These are phyloP conservation scores for Perca fluviatilis DNA, from an alignment of 2,113 vertebrate genomes.

Conservation along the genomic window DNA sequence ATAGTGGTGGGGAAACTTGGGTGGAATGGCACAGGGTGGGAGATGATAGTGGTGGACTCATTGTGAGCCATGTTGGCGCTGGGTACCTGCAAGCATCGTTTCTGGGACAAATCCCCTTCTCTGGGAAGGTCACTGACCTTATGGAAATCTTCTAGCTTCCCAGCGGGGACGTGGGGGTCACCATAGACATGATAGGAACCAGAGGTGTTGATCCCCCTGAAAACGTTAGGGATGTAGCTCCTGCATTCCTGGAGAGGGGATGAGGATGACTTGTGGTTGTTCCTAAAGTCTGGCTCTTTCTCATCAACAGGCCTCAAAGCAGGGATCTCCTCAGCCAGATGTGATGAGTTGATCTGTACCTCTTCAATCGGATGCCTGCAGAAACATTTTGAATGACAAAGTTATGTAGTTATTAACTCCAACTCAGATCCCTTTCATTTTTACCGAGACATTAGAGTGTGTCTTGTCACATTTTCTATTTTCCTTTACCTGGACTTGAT, in stretches of 20 bases:
- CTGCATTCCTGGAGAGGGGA: slow-evolving; percentile 83
- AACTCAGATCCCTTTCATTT: slow-evolving; percentile 5
- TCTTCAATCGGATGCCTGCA: slow-evolving; percentile 64
- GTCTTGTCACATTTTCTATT: neutral
- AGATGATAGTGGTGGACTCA: slow-evolving; percentile 59
- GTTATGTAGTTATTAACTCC: neutral
- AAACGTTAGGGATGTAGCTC: slow-evolving; percentile 86
- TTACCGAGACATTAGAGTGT: neutral
- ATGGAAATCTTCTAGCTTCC: slow-evolving; percentile 84
- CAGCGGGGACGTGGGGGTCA: slow-evolving; percentile 83
- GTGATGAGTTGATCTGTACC: slow-evolving; percentile 37
- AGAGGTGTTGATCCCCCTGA: slow-evolving; percentile 90
- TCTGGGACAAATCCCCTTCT: slow-evolving; percentile 82
- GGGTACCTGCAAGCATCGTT: slow-evolving; percentile 79
- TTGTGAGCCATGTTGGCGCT: slow-evolving; percentile 76
- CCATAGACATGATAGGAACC: slow-evolving; percentile 91
- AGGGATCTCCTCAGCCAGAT: slow-evolving; percentile 80
- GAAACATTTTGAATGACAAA: slow-evolving; percentile 16
- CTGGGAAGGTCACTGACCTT: slow-evolving; percentile 81
- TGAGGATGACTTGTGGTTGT: slow-evolving; percentile 68
- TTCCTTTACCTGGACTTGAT: slow-evolving; percentile 92
- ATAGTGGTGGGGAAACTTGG: slow-evolving; percentile 40
- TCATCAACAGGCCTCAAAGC: slow-evolving; percentile 82
- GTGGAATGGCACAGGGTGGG: slow-evolving; percentile 35
- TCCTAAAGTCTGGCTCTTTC: slow-evolving; percentile 70